Percentiles rank a stretch among this genome's conserved stretches.
Conservation (phyloP, 2,888 invertebrate genomes). For the Phalera bucephala region DNA sequence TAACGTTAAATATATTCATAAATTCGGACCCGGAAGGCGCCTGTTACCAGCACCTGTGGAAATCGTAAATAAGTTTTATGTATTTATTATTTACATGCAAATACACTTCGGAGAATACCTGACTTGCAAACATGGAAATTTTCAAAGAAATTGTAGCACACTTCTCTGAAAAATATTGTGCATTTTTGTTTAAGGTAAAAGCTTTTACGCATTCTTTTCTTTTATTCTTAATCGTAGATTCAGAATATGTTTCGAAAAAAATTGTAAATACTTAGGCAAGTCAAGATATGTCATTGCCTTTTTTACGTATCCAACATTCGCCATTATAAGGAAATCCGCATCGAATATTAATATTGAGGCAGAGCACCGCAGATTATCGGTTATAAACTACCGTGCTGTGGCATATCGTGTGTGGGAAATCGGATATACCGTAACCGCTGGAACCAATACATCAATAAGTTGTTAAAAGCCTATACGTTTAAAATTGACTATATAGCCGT, state of each 20-base stretch:
- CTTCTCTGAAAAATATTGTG: too few relatives aligned
- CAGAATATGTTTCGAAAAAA: too few relatives aligned
- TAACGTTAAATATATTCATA: constrained; percentile 38
- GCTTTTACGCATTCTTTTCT: too few relatives aligned
- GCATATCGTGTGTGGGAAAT: constrained; percentile 9
- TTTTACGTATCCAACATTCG: too few relatives aligned
- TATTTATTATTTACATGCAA: constrained; percentile 45
- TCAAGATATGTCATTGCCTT: too few relatives aligned
- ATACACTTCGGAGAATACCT: constrained; percentile 22
- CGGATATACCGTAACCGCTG: constrained; percentile 5
- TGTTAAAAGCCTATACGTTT: constrained; percentile 28
- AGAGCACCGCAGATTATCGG: neutral
- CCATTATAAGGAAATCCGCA: too few relatives aligned
- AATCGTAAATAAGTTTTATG: constrained; percentile 46
- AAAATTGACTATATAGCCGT: constrained; percentile 29
- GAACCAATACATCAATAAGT: constrained; percentile 10
- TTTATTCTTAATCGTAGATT: too few relatives aligned
- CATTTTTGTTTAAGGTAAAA: too few relatives aligned
- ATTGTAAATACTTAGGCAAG: too few relatives aligned
- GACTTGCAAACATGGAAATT: constrained; percentile 20
- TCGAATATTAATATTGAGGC: too few relatives aligned
- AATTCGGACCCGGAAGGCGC: constrained; percentile 34
- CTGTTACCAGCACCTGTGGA: constrained; percentile 41
- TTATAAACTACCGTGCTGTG: neutral
- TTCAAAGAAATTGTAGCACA: constrained; percentile 13